phyloP scores from a whole-genome alignment of 64 coral and sea anemone species.

The Dendronephthya gigantea region DNA sequence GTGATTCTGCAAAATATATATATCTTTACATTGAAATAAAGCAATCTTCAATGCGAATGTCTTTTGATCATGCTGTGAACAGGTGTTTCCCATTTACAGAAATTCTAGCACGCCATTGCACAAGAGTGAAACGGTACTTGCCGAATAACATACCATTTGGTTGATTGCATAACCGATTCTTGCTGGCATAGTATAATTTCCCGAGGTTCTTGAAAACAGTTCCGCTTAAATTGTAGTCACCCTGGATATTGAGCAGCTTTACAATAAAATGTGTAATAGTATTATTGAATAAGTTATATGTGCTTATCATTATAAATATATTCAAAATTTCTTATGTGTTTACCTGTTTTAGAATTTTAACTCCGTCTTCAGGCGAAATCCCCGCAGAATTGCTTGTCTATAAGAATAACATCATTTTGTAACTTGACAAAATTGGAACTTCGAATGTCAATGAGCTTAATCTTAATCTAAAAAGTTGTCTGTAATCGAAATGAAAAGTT shows the following conservation, averaged over 20 bases:
- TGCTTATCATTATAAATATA: neutral
- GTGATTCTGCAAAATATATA: too few species aligned
- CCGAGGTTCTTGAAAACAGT: neutral
- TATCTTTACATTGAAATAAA: too few species aligned
- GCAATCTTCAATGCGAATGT: too few species aligned
- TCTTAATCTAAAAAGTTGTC: too few species aligned
- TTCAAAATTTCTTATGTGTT: neutral
- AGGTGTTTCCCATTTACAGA: too few species aligned
- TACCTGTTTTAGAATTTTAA: conserved; percentile 10
- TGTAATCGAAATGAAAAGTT: too few species aligned
- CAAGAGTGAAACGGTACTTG: too few species aligned
- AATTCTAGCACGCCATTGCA: too few species aligned
- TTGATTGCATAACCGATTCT: neutral
- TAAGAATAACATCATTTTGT: too few species aligned
- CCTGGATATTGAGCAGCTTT: neutral
- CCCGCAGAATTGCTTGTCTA: neutral
- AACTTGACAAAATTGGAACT: too few species aligned
- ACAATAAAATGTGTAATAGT: neutral
- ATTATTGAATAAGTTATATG: neutral
- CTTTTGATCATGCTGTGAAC: too few species aligned
- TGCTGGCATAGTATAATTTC: neutral
- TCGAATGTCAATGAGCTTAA: too few species aligned
- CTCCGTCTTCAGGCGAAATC: neutral
- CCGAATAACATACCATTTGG: neutral
- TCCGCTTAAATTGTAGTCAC: neutral